Percentiles rank a stretch among this genome's conserved stretches.
Evolutionary conservation across 2,113 vertebrate species (phyloP).

Genomic region (Ifrita kowaldi): DNA sequence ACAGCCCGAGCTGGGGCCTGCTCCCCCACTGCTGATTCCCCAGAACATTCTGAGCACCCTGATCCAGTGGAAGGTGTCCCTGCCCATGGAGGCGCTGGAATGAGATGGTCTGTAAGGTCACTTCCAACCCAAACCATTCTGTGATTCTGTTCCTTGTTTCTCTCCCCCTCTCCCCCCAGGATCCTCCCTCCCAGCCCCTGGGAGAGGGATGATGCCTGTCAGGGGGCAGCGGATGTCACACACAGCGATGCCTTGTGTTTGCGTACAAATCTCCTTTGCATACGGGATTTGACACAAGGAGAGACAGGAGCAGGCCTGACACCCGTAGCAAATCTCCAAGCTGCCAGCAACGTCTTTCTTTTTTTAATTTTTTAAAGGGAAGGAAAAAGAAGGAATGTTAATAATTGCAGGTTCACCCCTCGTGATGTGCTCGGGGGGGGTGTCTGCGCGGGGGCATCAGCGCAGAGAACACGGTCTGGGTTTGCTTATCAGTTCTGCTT

Average conservation of each 20-base stretch:
- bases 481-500: constrained; percentile 67
- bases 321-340: neutral
- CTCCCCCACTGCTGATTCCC: neutral
- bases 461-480: neutral
- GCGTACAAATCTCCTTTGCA: neutral
- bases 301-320: neutral
- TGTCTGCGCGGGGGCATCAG: neutral
- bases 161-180: neutral
- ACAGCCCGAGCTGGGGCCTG: neutral
- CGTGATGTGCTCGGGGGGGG: neutral
- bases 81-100: neutral
- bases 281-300: neutral
- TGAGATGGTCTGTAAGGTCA: neutral
- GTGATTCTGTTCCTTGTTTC: neutral
- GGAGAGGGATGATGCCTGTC: neutral
- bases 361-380: neutral
- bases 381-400: neutral
- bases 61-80: neutral
- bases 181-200: neutral
- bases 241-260: rapidly evolving
- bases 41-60: neutral
- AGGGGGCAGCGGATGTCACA: neutral
- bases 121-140: neutral
- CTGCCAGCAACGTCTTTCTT: neutral
- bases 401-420: neutral